These are phyloP conservation scores for Argyresthia albistria DNA, from an alignment of 2,888 invertebrate genomes.

Conservation along the genomic window DNA sequence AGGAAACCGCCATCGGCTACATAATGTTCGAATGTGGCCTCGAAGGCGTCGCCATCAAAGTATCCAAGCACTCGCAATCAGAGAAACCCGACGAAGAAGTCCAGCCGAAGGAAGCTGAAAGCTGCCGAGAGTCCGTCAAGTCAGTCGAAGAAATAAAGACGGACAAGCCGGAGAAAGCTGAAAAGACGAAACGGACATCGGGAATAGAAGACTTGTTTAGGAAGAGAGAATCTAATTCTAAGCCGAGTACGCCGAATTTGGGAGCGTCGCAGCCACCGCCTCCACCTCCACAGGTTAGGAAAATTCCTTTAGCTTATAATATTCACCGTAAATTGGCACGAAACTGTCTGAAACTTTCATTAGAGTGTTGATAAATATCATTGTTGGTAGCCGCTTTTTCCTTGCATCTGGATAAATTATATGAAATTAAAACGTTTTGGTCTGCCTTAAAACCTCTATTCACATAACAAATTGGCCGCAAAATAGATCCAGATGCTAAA, in stretches of 20 bases:
- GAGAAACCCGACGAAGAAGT: conserved; percentile 80
- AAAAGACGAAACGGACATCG: conserved; percentile 39
- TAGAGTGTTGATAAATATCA: too few species aligned
- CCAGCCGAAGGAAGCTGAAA: conserved; percentile 44
- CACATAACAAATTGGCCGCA: background rate
- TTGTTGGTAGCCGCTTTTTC: too few species aligned
- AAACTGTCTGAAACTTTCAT: too few species aligned
- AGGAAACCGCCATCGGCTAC: conserved; percentile 83
- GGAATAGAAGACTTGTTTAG: conserved; percentile 62
- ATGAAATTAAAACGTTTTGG: background rate
- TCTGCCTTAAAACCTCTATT: background rate
- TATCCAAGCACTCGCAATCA: conserved; percentile 80
- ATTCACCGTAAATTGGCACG: too few species aligned
- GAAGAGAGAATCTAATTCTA: conserved; percentile 72
- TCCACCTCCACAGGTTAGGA: conserved; percentile 3
- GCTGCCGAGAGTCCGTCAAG: conserved; percentile 59
- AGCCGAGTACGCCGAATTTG: conserved; percentile 72
- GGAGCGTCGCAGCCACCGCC: conserved; percentile 48
- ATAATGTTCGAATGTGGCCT: conserved; percentile 98
- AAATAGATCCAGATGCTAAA: too few species aligned
- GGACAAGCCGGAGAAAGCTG: conserved; percentile 31
- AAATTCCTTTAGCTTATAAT: too few species aligned
- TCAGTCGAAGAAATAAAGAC: conserved; percentile 60
- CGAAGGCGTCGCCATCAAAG: conserved; percentile 89
- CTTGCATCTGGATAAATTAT: background rate